A percentile compares a stretch with the other conserved stretches of the same genome.
Conservation (phyloP, 2,888 invertebrate species). For the Penaeus monodon region DNA sequence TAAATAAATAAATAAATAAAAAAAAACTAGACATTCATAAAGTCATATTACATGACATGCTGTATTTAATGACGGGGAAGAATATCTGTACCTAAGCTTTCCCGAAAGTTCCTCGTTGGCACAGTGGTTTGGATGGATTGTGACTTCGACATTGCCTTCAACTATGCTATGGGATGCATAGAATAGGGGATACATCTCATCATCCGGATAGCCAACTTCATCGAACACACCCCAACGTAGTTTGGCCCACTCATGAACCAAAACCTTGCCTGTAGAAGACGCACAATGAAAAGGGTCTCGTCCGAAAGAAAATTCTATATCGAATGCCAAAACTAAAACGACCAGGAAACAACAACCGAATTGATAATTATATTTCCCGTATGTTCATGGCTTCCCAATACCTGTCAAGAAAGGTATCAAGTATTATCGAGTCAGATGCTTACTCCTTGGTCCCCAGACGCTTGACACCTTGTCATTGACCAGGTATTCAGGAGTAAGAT, state of each 20-base stretch:
- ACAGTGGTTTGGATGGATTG: constrained; percentile 46
- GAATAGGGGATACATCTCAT: constrained; percentile 75
- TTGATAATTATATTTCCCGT: too few relatives aligned
- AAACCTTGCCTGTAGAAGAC: constrained; percentile 68
- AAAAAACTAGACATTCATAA: too few relatives aligned
- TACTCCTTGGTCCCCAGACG: too few relatives aligned
- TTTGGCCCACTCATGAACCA: constrained; percentile 78
- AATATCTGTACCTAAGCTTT: too few relatives aligned
- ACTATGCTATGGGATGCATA: constrained; percentile 70
- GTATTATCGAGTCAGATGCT: too few relatives aligned
- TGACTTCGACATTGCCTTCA: constrained; percentile 63
- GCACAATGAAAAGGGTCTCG: too few relatives aligned
- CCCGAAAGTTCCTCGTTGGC: background rate
- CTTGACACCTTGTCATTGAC: too few relatives aligned
- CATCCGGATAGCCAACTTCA: constrained; percentile 76
- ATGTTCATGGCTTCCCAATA: too few relatives aligned
- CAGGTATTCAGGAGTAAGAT: constrained; percentile 66
- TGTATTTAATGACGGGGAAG: too few relatives aligned
- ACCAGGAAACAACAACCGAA: background rate
- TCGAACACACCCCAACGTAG: constrained; percentile 80
- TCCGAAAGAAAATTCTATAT: background rate
- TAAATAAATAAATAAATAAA: too few relatives aligned
- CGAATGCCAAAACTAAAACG: background rate
- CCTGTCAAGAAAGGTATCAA: too few relatives aligned
- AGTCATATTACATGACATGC: too few relatives aligned